Evolutionary conservation across 2,888 invertebrate genomes (phyloP).

Genomic region (Timema podura): DNA sequence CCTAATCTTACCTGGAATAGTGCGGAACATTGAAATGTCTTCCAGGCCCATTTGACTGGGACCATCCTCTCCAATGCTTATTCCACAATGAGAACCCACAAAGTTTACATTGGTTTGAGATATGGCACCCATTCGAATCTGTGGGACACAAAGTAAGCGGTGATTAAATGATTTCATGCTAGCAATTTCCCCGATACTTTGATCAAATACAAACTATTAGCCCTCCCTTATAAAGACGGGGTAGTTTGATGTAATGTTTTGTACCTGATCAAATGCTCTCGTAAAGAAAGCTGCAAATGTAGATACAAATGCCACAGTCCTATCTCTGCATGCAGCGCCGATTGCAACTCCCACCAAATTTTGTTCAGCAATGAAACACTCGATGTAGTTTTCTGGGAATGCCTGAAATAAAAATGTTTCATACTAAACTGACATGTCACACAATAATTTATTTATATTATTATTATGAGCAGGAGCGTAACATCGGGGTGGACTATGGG

Average conservation of each 20-base stretch:
- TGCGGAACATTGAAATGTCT: constrained; percentile 92
- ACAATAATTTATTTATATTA: not conserved
- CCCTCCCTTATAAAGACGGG: too few species aligned
- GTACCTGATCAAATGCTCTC: constrained; percentile 90
- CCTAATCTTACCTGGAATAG: constrained; percentile 77
- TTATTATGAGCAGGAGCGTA: too few species aligned
- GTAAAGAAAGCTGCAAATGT: constrained; percentile 98
- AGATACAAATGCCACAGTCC: constrained; percentile 90
- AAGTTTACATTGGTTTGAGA: constrained; percentile 97
- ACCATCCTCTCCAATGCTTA: constrained; percentile 98
- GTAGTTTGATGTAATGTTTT: too few species aligned
- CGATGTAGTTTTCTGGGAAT: constrained; percentile 73
- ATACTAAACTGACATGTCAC: not conserved
- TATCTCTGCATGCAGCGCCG: constrained; percentile 87
- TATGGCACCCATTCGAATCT: constrained; percentile 99
- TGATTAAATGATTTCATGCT: too few species aligned
- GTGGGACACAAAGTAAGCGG: constrained; percentile 35
- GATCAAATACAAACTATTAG: too few species aligned
- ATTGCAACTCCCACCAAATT: constrained; percentile 95
- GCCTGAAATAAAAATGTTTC: constrained; percentile 34
- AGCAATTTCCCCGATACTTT: too few species aligned
- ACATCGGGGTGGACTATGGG: too few species aligned
- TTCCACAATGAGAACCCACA: constrained; percentile 95
- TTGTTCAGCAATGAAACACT: constrained; percentile 99
- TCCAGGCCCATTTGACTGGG: constrained; percentile 99